Evolutionary conservation across 2,888 invertebrate species (phyloP), one percentile per base, ranked within the genome.

Genomic region (Catocala nupta): DNA sequence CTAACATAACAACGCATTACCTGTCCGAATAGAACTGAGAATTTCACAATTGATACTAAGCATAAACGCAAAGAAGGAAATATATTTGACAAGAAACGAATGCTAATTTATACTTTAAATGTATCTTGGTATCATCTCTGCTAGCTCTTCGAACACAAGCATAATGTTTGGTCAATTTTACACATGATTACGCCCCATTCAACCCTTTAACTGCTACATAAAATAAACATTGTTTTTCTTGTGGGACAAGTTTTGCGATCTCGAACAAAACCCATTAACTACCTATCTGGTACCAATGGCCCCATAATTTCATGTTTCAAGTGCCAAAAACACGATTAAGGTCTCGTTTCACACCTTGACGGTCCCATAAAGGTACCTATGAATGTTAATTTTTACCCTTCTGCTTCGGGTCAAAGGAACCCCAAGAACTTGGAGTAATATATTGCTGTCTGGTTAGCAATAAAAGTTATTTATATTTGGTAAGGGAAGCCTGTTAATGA

Each of bases 381-480:
- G 81, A 86, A 86, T 85, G 77, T 78, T 81, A 86, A 84, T 81
- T 71, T 25, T 73, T 79, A 83, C 81, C 77, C 81, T 75, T 65
- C 55, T 64, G 63, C 61, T 54, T 68, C 58, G 42, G 72, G 69
- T 77, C 76, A 76, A 81, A 78, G 65, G 71, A 71, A 80, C 81
- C 83, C 75, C 71, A 67, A 55, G 57, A 55, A 53, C 70, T 65
- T 62, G 73, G 69, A 68, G 71, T 83, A 83, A 85, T 85, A 85
- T 85, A 85, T 82, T 12, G 62, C 65, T 64, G 63, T 76, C 77
- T 77, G 75, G 74, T 71, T 72, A 73, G 82, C 73, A 74, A 82
- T 86, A 85, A 86, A 83, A 68, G 70, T 81, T 71, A 83, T 87
- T 85, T 84, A 86, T 66, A 83, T 85, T 85, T 84, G 84, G 75